Base-by-base conservation (phyloP, 2,888 invertebrate genomes). In the Rapana venosa region DNA sequence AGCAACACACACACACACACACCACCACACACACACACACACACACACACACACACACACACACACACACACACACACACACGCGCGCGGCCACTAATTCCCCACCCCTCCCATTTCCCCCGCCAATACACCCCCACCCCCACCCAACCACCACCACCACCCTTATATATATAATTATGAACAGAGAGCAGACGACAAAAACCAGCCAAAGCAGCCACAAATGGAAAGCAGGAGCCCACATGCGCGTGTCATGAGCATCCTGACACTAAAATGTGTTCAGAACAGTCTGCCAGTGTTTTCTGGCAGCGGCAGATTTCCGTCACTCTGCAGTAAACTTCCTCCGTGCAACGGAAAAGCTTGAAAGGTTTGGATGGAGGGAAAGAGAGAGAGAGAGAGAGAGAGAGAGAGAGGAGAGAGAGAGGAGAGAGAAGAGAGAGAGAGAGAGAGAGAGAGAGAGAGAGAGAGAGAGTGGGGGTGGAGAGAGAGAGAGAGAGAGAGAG, bases 181-280 rank as follows among this genome's bases (percentile, higher is more conserved):
- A 66, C 26, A 26, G 66, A 30, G 35, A 11, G 81, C 47, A 47
- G 81, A 83, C 81, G 81, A 83, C 81, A 47, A 20, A 32, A 32
- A 35, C 32, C 30, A 77, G n/a, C n/a, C n/a, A n/a, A n/a, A 79
- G 77, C 77, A 32, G 77, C 36, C 79, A 6, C 66, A 17, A 66
- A 26, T 26, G 66, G 81, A 36, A 20, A 30, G 81, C 13, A 5
- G 30, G 6, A 22, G 47, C 81, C 8, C 79, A 79, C 32, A 13
- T 66, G 81, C 81, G 6, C 81, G 81, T 83, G 81, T 83, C 81
- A 83, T 83, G 22, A 15, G 15, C 6, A 22, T 36, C 47, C 20
- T 83, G 81, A 83, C 81, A 83, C 81, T 83, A 83, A 83, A 83
- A 83, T 83, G 81, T 83, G 81, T 83, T 22, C 26, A 47, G 22